Evolutionary conservation across 2,888 invertebrate genomes (phyloP), one percentile per base, ranked within the genome.

Genomic region (Pachliopta kotzebuea): DNA sequence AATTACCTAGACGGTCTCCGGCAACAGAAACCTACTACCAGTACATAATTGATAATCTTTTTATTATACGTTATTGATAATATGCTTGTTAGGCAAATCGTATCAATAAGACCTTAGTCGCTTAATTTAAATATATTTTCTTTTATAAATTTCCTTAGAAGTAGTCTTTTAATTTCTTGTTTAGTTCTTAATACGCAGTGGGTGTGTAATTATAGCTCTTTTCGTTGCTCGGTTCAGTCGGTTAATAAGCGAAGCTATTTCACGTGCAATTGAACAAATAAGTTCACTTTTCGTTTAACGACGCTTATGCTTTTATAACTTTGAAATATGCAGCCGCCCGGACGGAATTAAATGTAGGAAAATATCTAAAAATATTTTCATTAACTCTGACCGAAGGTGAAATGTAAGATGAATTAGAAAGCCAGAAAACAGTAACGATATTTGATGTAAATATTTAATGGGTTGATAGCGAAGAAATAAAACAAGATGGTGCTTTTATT

Each of bases 201-300:
- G 42, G 26, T 50, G 65, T 58, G 53, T 57, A 58, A 65, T 61
- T 58, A 61, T 65, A 61, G 23, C 42, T 20, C 31, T 52, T 57
- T 24, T 31, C 49, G 50, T n/a, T 29, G 50, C 56, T 64, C 24
- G 54, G 20, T 31, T 6, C 6, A 26, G 26, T 26, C 57, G 60
- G 56, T 57, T 17, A 29, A 50, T 20, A 50, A 57, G 57, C 23
- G 68, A 69, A 63, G 69, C 70, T 59, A 70, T 75, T 73, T 71
- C 70, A 74, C 74, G 73, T 72, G 72, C 74, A 74, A 76, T 79
- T 78, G 76, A 79, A 77, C 71, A 76, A 76, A 76, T 72, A 74
- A 69, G 71, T 70, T 69, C 69, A 73, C 71, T 76, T 72, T 71
- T 61, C 63, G 56, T 66, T 67, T 72, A 60, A 70, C 62, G 70